A percentile compares a stretch with the other conserved stretches of the same genome.
Conservation (phyloP, 2,113 vertebrate genomes). For the Nannospalax galili region DNA sequence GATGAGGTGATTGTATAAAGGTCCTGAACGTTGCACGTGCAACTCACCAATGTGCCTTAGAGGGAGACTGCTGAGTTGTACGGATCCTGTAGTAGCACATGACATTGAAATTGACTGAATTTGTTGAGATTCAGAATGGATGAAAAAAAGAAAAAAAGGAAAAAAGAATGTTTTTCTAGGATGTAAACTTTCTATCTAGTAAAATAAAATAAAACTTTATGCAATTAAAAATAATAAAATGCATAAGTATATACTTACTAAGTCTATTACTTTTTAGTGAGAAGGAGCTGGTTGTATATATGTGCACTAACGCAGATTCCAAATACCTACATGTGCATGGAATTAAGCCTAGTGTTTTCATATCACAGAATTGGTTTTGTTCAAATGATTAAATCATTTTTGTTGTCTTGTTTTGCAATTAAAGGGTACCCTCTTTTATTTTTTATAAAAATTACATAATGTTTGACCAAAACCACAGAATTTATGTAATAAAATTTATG, state of each 20-base stretch:
- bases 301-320: background rate
- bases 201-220: background rate
- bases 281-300: background rate
- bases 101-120: constrained; percentile 42
- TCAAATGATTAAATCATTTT: background rate
- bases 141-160: background rate
- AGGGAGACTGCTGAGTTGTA: constrained; percentile 64
- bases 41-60: constrained; percentile 24
- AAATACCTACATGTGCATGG: background rate
- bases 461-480: constrained; percentile 5
- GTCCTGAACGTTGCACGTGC: constrained; percentile 55
- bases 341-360: background rate
- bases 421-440: background rate
- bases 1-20: constrained; percentile 50
- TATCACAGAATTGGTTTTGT: constrained; percentile 7
- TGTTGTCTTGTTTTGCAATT: constrained; percentile 10
- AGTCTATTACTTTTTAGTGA: constrained; percentile 23
- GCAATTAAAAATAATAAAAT: constrained; percentile 14
- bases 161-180: background rate
- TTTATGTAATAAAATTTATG: background rate
- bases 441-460: constrained; percentile 25
- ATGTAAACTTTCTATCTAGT: constrained; percentile 45
- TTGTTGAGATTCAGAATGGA: constrained; percentile 64
- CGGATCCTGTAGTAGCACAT: background rate
- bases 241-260: background rate